phyloP scores from a whole-genome alignment of 1,140 invertebrate species.

The Elymnias hypermnestra region DNA sequence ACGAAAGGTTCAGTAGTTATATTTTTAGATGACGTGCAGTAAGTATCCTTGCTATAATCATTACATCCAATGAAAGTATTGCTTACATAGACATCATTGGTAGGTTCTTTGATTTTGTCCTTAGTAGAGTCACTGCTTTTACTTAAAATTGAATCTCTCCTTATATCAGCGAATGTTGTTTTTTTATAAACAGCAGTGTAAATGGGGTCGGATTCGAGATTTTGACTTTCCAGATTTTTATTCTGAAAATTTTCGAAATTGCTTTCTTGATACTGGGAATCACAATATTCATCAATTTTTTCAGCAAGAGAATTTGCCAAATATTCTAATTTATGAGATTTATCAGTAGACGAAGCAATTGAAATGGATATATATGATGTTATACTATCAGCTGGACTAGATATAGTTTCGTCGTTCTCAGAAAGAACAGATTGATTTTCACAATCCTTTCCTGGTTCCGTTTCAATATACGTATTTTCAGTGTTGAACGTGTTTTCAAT shows the following conservation, averaged over 20 bases:
- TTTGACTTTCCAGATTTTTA: slow-evolving; percentile 35
- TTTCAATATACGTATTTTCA: too few relatives aligned
- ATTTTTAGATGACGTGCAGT: slow-evolving; percentile 62
- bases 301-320: slow-evolving; percentile 73
- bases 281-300: slow-evolving; percentile 75
- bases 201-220: slow-evolving; percentile 43
- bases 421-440: slow-evolving; percentile 56
- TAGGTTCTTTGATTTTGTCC: slow-evolving; percentile 37
- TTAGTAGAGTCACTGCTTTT: slow-evolving; percentile 43
- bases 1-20: slow-evolving; percentile 74
- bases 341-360: slow-evolving; percentile 64
- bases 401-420: slow-evolving; percentile 66
- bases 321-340: slow-evolving; percentile 69
- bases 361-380: slow-evolving; percentile 73
- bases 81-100: slow-evolving; percentile 48
- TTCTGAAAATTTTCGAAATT: slow-evolving; percentile 37
- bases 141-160: slow-evolving; percentile 45
- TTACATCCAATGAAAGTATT: slow-evolving; percentile 56
- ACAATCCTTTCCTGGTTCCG: too few relatives aligned
- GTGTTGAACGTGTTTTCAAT: slow-evolving; percentile 21
- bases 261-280: slow-evolving; percentile 63
- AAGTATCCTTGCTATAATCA: slow-evolving; percentile 41
- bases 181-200: slow-evolving; percentile 64
- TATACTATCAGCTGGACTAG: slow-evolving; percentile 68
- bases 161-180: slow-evolving; percentile 62